These are phyloP conservation scores for Rhinogobius similis DNA, from an alignment of 2,113 vertebrate species.

Conservation along the genomic window DNA sequence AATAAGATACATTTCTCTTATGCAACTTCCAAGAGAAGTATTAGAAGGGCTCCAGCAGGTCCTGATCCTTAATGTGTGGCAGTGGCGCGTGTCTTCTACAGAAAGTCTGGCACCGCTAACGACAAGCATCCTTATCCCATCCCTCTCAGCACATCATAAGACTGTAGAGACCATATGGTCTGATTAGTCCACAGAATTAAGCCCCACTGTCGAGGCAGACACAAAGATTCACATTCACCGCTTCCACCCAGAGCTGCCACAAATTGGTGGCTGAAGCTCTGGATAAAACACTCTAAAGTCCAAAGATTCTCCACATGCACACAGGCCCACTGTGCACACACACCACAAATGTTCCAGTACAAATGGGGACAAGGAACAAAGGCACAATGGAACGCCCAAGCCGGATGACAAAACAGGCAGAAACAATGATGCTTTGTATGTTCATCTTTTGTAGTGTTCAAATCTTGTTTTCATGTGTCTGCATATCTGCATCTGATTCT, in stretches of 20 bases:
- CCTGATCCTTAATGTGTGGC: conserved; percentile 46
- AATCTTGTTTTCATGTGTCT: conserved; percentile 27
- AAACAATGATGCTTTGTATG: conserved; percentile 22
- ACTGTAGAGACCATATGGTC: conserved; percentile 66
- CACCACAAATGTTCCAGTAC: conserved; percentile 29
- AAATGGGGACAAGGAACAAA: conserved; percentile 34
- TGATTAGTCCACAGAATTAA: conserved; percentile 67
- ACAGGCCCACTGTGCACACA: conserved; percentile 19
- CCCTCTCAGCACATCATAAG: conserved; percentile 61
- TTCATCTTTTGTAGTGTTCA: conserved; percentile 15
- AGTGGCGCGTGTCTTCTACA: conserved; percentile 26
- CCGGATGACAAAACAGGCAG: conserved; percentile 31
- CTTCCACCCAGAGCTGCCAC: conserved; percentile 40
- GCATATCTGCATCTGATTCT: conserved; percentile 1
- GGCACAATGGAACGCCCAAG: conserved; percentile 12
- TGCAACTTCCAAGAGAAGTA: conserved; percentile 20
- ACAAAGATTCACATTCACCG: conserved; percentile 15
- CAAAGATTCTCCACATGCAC: conserved; percentile 8
- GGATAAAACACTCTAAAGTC: conserved; percentile 6
- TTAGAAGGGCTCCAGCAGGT: conserved; percentile 18
- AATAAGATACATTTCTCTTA: background rate
- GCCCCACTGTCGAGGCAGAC: conserved; percentile 51
- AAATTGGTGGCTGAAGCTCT: conserved; percentile 43
- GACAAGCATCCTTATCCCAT: conserved; percentile 43
- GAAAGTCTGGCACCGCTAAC: conserved; percentile 42